Base-by-base conservation (phyloP, 2,797 vertebrate genomes). In the Sebastes itinus region DNA sequence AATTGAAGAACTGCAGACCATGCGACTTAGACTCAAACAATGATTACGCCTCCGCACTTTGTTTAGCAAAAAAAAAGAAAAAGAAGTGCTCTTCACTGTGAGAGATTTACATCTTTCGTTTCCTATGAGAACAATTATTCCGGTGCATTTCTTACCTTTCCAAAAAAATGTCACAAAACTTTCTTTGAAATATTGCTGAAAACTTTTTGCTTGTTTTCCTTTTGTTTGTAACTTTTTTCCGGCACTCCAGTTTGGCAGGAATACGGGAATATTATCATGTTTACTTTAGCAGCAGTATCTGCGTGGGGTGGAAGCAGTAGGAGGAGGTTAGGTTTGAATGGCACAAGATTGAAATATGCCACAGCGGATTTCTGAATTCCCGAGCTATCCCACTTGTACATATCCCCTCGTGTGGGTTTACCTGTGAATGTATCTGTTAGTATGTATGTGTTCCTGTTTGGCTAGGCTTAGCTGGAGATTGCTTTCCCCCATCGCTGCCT, bases 311-410 rank as follows among this genome's bases (percentile, higher is more conserved):
- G 52, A 58, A 68, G 78, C 66, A 54, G 88, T 83, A 74, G 88
- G 87, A 83, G 86, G 79, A 88, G 83, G 89, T 86, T 79, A 78
- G 80, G 42, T 75, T 83, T 66, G 83, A 87, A 81, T 16, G 64
- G 81, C 70, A 72, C 72, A 32, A 85, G 89, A 88, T 82, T 88
- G 89, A 92, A 89, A 92, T 69, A 42, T 74, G 81, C 81, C 82
- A 84, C 75, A 20, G 61, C 46, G 32, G 65, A 72, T 66, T 86
- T 81, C 70, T 81, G 30, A 75, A 83, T 81, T 77, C 69, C 81
- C 63, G 23, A 74, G 76, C 22, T 65, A 82, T 52, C 81, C 81
- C 49, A 72, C 81, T 75, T 81, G 73, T 73, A 68, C 78, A 32
- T 56, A 62, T 66, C 60, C 62, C 30, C 71, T 71, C 28, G 76